Base-by-base conservation (phyloP, 2,888 invertebrate species). In the Conchocele bisecta region DNA sequence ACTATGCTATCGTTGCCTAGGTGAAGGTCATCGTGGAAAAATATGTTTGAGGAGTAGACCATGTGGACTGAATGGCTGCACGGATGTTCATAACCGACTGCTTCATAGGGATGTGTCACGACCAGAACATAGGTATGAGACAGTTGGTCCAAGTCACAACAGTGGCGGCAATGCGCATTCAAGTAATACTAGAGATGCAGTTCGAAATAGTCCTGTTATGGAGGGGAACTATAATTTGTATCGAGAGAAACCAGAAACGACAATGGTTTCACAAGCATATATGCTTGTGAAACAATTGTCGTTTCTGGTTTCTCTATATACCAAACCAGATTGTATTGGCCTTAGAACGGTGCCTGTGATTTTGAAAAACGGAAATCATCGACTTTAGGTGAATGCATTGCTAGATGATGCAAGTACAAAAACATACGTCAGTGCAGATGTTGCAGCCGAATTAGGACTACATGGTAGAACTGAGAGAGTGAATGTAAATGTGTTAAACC, bases 301-400 rank as follows among this genome's bases (percentile, higher is more conserved):
- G n/a, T n/a, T n/a, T n/a, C n/a, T n/a, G n/a, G n/a, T n/a, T n/a
- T n/a, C n/a, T n/a, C n/a, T n/a, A n/a, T n/a, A n/a, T n/a, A n/a
- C n/a, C 24, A 46, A 46, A 46, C 17, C 46, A 9, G 46, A 65
- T n/a, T 56, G 29, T 44, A 61, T 67, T 5, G 54, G 35, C 24
- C 26, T 76, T n/a, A 53, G 69, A 66, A 74, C 76, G 13, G 56
- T 76, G 9, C 73, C 76, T n/a, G 73, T 76, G 7, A 66, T 61
- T 24, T n/a, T 76, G 35, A 41, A 59, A n/a, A 41, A 41, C 31
- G 54, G 60, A 11, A 28, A 41, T 9, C 39, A 35, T 11, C 26
- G 44, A 24, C 2, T 73, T 3, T 48, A 66, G 57, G 35, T 76
- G 1, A 69, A 77, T 60, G 73, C 73, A 15, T 46, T 76, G 13